Evolutionary conservation across 2,888 invertebrate species (phyloP), one percentile per base, ranked within the genome.

Genomic region (Cynaeus angustus): DNA sequence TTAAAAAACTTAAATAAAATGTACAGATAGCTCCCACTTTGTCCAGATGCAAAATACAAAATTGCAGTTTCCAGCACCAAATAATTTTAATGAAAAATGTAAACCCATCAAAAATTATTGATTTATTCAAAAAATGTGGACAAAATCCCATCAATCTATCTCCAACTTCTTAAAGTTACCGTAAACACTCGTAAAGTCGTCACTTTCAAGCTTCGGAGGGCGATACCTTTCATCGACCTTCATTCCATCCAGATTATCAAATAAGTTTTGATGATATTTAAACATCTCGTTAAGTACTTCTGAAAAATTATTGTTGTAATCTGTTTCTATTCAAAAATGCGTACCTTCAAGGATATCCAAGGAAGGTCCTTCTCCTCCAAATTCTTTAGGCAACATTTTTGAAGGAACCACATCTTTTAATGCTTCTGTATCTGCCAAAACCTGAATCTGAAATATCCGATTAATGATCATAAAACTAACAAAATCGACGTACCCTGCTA

Each of bases 101-200:
- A n/a, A n/a, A n/a, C n/a, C n/a, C n/a, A n/a, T n/a, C n/a, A n/a
- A n/a, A 21, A 21, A 21, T 21, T 3, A 21, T 21, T 21, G 4
- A 21, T 4, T 3, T 21, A 3, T 21, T 21, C 4, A 21, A 21
- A n/a, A n/a, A n/a, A n/a, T n/a, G 21, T 21, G 21, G 2, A 21
- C 21, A 21, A 3, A 37, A 37, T 1, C 3, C 2, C 37, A 37
- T 13, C 13, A 41, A 13, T 41, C 41, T 3, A 41, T 41, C 5
- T 41, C 41, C 3, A 41, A n/a, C 12, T 13, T 41, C 6, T 13
- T 41, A 41, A 41, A 41, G n/a, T 41, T 41, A 12, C 41, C 41
- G n/a, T 41, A 41, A 13, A 41, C 7, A 12, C 41, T 12, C n/a
- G 10, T 3, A 1, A 41, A 6, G 5, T 41, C 41, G 13, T 41